Conservation (phyloP, 2,113 vertebrate species). For the Lagopus muta region DNA sequence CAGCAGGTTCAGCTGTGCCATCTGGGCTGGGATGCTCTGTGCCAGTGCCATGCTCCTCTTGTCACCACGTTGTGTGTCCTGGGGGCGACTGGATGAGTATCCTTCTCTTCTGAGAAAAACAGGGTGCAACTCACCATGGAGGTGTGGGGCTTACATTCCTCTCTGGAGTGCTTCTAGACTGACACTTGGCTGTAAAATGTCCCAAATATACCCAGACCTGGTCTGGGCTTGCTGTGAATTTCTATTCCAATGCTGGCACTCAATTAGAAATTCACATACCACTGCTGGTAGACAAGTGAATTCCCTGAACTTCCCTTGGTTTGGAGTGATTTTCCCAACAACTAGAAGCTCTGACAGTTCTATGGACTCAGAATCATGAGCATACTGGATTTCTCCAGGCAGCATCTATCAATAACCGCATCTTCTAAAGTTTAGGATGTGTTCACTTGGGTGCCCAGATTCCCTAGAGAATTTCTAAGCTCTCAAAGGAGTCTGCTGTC, state of each 20-base stretch:
- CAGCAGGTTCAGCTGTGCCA: constrained; percentile 55
- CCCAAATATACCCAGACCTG: not conserved
- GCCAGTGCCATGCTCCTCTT: constrained; percentile 48
- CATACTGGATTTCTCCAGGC: not conserved
- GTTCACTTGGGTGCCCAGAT: not conserved
- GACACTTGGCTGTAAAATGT: not conserved
- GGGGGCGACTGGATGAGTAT: fast-evolving
- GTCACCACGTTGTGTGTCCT: fast-evolving
- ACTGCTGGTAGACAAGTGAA: not conserved
- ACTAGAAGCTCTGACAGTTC: not conserved
- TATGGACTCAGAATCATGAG: not conserved
- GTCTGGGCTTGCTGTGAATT: not conserved
- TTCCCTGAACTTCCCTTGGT: not conserved
- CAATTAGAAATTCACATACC: not conserved
- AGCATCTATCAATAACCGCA: not conserved
- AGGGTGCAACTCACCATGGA: fast-evolving
- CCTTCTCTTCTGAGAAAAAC: not conserved
- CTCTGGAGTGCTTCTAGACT: not conserved
- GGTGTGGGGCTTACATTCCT: not conserved
- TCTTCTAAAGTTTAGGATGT: not conserved
- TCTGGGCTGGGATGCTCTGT: not conserved
- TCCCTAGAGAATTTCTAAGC: not conserved
- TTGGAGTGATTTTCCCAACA: not conserved
- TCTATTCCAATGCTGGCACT: not conserved
- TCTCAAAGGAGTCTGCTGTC: not conserved